Evolutionary conservation across 23 tunicate species (phyloP).

Genomic region (Corella eumyota): DNA sequence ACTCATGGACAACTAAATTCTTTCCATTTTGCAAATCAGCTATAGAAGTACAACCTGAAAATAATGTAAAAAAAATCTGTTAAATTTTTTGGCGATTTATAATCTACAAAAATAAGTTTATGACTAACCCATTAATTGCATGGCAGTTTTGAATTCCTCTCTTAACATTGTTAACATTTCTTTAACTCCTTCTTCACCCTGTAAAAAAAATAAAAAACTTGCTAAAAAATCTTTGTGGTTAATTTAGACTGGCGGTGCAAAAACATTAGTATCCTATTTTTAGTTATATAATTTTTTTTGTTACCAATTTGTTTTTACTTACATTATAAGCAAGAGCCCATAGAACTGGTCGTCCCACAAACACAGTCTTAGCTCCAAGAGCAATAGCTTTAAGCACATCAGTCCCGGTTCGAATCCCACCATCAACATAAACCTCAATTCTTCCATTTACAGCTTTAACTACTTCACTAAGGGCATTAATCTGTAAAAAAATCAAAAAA

Average conservation of each 20-base stretch:
- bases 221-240: no score
- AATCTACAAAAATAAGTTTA: no score
- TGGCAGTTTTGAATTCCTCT: conserved; percentile 39
- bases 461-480: conserved; percentile 46
- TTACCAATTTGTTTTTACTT: no score
- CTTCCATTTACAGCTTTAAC: conserved; percentile 44
- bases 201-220: no score
- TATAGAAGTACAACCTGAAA: conserved; percentile 15
- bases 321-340: conserved; percentile 74
- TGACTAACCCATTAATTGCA: conserved; percentile 68
- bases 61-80: no score
- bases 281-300: no score
- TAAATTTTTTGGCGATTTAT: no score
- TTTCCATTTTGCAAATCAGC: conserved; percentile 8
- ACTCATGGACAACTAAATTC: conserved; percentile 17
- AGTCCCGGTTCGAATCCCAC: conserved; percentile 55
- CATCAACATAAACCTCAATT: conserved; percentile 62
- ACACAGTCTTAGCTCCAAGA: conserved; percentile 68
- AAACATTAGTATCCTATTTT: no score
- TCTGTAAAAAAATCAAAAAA: conserved; percentile 27
- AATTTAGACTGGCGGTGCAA: no score
- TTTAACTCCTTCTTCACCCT: conserved; percentile 56
- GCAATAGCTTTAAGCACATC: conserved; percentile 70
- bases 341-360: conserved; percentile 56
- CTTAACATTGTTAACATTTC: conserved; percentile 39